Evolutionary conservation across 53 echinoderm and acorn worm species (phyloP).

Genomic region (Holothuria scabra): DNA sequence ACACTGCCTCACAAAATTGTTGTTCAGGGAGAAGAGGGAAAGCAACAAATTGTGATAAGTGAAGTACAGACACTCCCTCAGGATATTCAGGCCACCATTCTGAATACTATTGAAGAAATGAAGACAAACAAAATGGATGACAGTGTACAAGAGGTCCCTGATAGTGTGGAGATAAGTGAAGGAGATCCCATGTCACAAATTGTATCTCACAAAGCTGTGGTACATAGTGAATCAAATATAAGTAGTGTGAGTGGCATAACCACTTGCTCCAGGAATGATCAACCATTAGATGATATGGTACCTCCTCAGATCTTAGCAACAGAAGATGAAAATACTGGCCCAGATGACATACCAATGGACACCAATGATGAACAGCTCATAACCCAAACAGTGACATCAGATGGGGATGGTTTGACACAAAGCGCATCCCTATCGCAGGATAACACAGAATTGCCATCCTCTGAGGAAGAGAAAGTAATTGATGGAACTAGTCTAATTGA

Average conservation of each 20-base stretch:
- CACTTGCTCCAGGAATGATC: constrained; percentile 29
- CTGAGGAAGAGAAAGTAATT: constrained; percentile 35
- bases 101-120: constrained; percentile 39
- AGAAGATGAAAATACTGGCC: constrained; percentile 36
- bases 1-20: constrained; percentile 34
- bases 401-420: constrained; percentile 1
- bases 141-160: constrained; percentile 12
- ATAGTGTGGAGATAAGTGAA: background rate
- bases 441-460: constrained; percentile 19
- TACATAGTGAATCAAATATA: constrained; percentile 14
- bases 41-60: constrained; percentile 33
- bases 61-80: constrained; percentile 49
- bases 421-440: background rate
- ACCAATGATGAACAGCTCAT: constrained; percentile 19
- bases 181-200: background rate
- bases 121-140: constrained; percentile 22
- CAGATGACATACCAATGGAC: constrained; percentile 43
- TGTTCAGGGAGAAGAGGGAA: constrained; percentile 16
- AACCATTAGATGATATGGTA: constrained; percentile 36
- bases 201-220: constrained; percentile 5
- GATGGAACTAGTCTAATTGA: constrained; percentile 2
- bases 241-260: constrained; percentile 28
- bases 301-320: constrained; percentile 46
- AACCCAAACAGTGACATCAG: constrained; percentile 6
- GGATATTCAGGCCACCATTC: constrained; percentile 44